A percentile compares a stretch with the other conserved stretches of the same genome.
These are phyloP conservation scores for Helogale parvula DNA, from an alignment of 2,113 vertebrate genomes.

Conservation along the genomic window DNA sequence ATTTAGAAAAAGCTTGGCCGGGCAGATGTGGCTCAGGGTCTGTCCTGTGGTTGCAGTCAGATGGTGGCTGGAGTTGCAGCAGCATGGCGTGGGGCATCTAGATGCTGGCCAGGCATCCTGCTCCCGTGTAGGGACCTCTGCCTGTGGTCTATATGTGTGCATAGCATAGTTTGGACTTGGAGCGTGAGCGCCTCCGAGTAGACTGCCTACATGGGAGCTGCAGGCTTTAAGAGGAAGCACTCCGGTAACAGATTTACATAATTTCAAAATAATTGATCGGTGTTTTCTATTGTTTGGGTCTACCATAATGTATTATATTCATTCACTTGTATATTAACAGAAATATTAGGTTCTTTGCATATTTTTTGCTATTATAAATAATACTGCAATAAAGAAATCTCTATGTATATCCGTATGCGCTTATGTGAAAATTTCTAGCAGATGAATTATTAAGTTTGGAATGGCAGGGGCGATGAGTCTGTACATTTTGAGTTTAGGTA, in stretches of 20 bases:
- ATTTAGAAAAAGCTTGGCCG: not conserved
- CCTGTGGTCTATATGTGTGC: not conserved
- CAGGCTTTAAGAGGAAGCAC: conserved; percentile 1
- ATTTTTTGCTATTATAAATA: not conserved
- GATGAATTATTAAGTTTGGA: not conserved
- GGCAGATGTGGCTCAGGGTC: not conserved
- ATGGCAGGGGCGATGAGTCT: not conserved
- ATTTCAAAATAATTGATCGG: not conserved
- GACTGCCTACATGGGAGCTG: not conserved
- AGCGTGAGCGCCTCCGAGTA: not conserved
- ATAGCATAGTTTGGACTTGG: not conserved
- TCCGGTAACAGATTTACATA: not conserved
- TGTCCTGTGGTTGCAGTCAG: not conserved
- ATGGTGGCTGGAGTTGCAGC: not conserved
- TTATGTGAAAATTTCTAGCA: not conserved
- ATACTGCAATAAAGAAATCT: not conserved
- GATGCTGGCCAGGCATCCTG: not conserved
- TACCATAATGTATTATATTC: not conserved
- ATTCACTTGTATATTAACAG: not conserved
- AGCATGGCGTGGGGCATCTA: not conserved
- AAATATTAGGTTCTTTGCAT: not conserved
- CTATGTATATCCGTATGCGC: not conserved
- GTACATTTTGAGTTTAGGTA: not conserved
- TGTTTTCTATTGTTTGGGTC: not conserved
- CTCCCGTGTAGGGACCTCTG: not conserved